phyloP scores from a whole-genome alignment of 2,888 invertebrate species.

The Biston betularia region DNA sequence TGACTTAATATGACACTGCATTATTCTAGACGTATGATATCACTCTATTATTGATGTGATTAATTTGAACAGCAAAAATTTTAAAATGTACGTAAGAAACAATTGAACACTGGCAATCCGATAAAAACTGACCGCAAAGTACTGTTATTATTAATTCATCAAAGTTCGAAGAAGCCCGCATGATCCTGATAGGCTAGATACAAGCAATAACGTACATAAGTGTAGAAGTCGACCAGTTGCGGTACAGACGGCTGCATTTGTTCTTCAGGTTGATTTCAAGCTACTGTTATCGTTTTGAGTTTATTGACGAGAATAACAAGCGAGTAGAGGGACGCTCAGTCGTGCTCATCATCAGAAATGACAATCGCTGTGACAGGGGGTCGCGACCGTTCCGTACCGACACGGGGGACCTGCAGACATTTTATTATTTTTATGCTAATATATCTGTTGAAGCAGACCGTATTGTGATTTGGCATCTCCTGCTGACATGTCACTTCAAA shows the following conservation, averaged over 20 bases:
- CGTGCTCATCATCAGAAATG: slow-evolving; percentile 54
- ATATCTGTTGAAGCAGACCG: slow-evolving; percentile 60
- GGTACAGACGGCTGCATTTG: slow-evolving; percentile 21
- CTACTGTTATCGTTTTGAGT: slow-evolving; percentile 42
- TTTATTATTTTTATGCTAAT: slow-evolving; percentile 83
- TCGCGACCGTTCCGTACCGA: slow-evolving; percentile 56
- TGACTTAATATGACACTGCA: slow-evolving; percentile 25
- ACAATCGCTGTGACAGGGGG: slow-evolving; percentile 72
- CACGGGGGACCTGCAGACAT: slow-evolving; percentile 67
- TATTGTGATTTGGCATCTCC: slow-evolving; percentile 62
- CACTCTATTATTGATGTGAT: no score
- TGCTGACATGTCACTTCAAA: slow-evolving; percentile 39
- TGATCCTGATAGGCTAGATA: not conserved
- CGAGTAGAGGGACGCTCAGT: slow-evolving; percentile 52
- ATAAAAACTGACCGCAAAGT: slow-evolving; percentile 12
- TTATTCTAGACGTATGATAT: not conserved
- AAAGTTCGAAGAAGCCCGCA: slow-evolving; percentile 35
- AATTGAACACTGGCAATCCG: not conserved
- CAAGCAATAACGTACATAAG: slow-evolving; percentile 5
- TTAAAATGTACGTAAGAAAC: not conserved
- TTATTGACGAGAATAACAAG: slow-evolving; percentile 51
- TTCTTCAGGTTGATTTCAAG: slow-evolving; percentile 40
- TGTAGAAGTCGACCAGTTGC: slow-evolving; percentile 25
- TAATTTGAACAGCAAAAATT: no score
- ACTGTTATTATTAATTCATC: slow-evolving; percentile 36